Percentiles rank a stretch among this genome's conserved stretches.
Conservation (phyloP, 2,888 invertebrate genomes). For the Lasioglossum malachurum region DNA sequence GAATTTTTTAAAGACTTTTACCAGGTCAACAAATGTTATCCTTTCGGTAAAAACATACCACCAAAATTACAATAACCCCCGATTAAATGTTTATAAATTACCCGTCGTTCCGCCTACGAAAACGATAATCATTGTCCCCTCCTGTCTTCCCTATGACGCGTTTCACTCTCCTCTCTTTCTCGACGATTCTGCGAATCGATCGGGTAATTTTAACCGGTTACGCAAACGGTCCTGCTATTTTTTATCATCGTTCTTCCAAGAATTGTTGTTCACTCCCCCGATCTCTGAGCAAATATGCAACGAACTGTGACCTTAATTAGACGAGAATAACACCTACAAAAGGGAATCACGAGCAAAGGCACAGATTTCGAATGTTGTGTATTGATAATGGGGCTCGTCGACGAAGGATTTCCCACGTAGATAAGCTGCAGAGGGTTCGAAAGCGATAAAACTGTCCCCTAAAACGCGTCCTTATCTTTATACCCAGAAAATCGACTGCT, state of each 20-base stretch:
- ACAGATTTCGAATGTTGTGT: not conserved
- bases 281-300: not conserved
- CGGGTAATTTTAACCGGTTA: not conserved
- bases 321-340: not conserved
- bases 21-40: no score
- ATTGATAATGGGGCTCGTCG: not conserved
- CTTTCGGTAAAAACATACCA: not conserved
- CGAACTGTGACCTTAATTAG: not conserved
- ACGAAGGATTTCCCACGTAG: not conserved
- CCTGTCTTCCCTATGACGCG: not conserved
- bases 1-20: not conserved
- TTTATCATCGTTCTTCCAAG: not conserved
- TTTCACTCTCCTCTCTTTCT: not conserved
- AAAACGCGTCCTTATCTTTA: not conserved
- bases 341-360: not conserved
- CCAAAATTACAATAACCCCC: not conserved
- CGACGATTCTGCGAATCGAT: not conserved
- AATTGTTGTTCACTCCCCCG: not conserved
- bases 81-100: not conserved
- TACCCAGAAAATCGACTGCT: not conserved
- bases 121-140: not conserved
- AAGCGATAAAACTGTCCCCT: not conserved
- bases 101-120: not conserved
- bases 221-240: not conserved
- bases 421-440: not conserved